phyloP scores from a whole-genome alignment of 1,140 invertebrate genomes.

The Sarcophaga peregrina region DNA sequence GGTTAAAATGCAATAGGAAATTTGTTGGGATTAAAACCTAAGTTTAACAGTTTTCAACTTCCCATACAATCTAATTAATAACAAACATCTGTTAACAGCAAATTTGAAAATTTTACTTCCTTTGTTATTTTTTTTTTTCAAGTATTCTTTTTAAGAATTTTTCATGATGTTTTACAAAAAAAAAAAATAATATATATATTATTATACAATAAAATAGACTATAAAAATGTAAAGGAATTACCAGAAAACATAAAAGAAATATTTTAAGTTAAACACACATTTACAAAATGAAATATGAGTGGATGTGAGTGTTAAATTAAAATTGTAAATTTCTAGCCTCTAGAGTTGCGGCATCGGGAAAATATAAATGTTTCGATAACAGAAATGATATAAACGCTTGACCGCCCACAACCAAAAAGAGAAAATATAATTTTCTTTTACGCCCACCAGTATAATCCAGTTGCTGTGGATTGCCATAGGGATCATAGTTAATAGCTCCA shows the following conservation, averaged over 20 bases:
- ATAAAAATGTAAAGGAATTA: background rate
- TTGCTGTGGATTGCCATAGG: constrained; percentile 69
- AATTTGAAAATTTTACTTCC: background rate
- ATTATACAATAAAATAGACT: background rate
- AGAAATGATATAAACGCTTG: constrained; percentile 97
- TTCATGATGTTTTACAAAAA: background rate
- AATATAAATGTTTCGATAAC: constrained; percentile 84
- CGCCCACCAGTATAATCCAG: constrained; percentile 71
- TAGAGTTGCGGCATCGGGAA: constrained; percentile 47
- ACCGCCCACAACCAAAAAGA: constrained; percentile 87
- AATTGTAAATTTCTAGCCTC: constrained; percentile 45
- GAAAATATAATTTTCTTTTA: constrained; percentile 90
- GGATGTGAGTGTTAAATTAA: background rate
- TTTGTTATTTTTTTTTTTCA: background rate
- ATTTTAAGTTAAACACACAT: background rate
- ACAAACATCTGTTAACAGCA: too few relatives aligned
- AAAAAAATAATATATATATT: background rate
- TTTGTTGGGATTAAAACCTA: background rate
- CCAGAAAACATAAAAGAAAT: background rate
- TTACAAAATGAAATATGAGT: background rate
- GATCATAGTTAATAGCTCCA: constrained; percentile 66
- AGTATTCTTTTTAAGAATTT: constrained; percentile 13
- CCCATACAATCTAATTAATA: too few relatives aligned
- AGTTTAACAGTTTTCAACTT: too few relatives aligned
- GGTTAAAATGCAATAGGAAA: constrained; percentile 3